Evolutionary conservation across 2,113 vertebrate species (phyloP), one percentile per base, ranked within the genome.

Genomic region (Vulpes ferrilata): DNA sequence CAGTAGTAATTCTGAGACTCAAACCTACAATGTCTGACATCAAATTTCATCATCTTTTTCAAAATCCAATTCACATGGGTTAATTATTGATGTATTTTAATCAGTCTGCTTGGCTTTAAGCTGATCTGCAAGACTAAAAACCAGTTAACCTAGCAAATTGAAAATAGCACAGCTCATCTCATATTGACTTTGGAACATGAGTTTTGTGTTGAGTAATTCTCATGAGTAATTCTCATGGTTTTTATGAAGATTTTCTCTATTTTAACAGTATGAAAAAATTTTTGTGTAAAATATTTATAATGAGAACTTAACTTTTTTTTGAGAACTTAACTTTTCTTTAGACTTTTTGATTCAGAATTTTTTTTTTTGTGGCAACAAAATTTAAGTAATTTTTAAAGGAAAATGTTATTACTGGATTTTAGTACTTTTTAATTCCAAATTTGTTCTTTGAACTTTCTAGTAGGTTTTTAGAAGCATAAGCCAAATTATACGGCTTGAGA

Each of bases 301-400:
- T 59, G 59, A 84, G 53, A 81, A n/a, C 55, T 38, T 92, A 43
- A 43, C 43, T 43, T 43, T 43, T 43, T 43, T 43, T 43, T 59
- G 59, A 84, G 53, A 81, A n/a, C 55, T n/a, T 92, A 43, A 43
- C 7, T 94, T 59, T 13, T 79, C 91, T 90, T 92, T 35, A 80
- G 48, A 57, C 3, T 16, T 69, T 64, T 59, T 84, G 79, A 3
- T 84, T 85, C 5, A 93, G 35, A 82, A 73, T 32, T 51, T 19
- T 73, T 60, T 59, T 59, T 59, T 91, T 74, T 97, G 88, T 65
- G 87, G 10, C 78, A 94, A 38, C 71, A 94, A 76, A 90, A 81
- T 85, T 80, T 51, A 92, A 92, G 15, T 84, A 65, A 57, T 96
- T 92, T 95, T 30, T 48, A 90, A 82, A 92, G 74, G 51, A 76